Conservation (phyloP, 2,888 invertebrate genomes). For the Cenopis cana region DNA sequence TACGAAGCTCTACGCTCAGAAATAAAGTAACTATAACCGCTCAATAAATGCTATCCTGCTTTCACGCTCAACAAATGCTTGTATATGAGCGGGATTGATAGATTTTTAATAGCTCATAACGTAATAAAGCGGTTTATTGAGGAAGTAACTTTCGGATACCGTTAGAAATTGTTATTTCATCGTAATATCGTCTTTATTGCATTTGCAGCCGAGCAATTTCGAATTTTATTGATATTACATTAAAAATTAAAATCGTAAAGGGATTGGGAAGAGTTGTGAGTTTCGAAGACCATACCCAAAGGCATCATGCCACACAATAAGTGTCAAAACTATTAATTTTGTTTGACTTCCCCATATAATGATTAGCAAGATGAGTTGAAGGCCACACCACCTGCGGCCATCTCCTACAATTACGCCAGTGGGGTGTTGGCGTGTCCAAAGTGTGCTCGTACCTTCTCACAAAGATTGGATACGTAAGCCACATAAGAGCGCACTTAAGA, state of each 20-base stretch:
- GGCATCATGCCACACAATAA: too few relatives aligned
- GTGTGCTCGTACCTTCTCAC: too few relatives aligned
- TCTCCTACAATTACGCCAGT: too few relatives aligned
- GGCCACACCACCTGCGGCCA: too few relatives aligned
- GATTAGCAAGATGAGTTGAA: too few relatives aligned
- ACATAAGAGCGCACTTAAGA: too few relatives aligned
- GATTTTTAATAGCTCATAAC: constrained; percentile 38
- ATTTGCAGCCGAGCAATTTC: constrained; percentile 21
- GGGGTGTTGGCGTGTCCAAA: too few relatives aligned
- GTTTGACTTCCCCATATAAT: too few relatives aligned
- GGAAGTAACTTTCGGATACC: constrained; percentile 45
- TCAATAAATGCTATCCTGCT: constrained; percentile 16
- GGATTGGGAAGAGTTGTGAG: too few relatives aligned
- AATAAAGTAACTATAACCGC: background rate
- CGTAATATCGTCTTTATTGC: constrained; percentile 39
- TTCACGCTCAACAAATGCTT: background rate
- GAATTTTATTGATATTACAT: constrained; percentile 26
- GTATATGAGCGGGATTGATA: constrained; percentile 8
- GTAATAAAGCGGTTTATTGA: constrained; percentile 46
- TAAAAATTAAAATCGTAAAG: constrained; percentile 24
- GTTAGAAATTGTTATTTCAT: constrained; percentile 49
- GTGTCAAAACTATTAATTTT: too few relatives aligned
- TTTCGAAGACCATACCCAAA: too few relatives aligned
- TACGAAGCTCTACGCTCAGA: constrained; percentile 3
- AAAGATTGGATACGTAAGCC: too few relatives aligned